A percentile compares a stretch with the other conserved stretches of the same genome.
phyloP scores from a whole-genome alignment of 2,113 vertebrate species.

The Ophiodon elongatus region DNA sequence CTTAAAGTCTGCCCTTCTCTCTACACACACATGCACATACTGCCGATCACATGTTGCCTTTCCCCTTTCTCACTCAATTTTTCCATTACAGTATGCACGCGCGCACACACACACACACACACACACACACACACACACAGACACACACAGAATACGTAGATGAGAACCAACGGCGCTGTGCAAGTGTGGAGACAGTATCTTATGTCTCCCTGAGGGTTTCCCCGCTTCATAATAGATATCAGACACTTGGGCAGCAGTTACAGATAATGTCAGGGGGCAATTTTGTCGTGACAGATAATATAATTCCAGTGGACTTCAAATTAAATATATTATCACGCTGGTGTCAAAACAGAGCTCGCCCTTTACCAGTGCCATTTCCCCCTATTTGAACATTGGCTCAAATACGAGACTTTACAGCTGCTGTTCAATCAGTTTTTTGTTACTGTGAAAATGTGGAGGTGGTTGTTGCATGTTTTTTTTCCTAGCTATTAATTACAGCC shows the following conservation, averaged over 20 bases:
- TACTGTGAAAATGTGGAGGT: background rate
- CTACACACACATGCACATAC: background rate
- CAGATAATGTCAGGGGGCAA: conserved; percentile 61
- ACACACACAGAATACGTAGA: conserved; percentile 26
- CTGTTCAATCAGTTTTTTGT: background rate
- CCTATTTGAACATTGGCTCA: background rate
- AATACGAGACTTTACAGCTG: background rate
- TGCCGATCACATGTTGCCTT: background rate
- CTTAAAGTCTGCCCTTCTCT: background rate
- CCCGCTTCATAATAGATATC: conserved; percentile 57
- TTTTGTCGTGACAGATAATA: conserved; percentile 53
- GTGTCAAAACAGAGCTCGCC: conserved; percentile 42
- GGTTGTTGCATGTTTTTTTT: background rate
- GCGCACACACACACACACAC: conserved; percentile 28
- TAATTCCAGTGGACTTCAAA: conserved; percentile 34
- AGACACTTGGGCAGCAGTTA: conserved; percentile 52
- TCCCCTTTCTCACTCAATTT: background rate
- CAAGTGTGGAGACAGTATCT: conserved; percentile 41
- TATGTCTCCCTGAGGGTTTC: conserved; percentile 58
- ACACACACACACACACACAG: conserved; percentile 11
- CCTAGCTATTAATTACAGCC: background rate
- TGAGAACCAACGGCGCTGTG: conserved; percentile 2
- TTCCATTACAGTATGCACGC: background rate
- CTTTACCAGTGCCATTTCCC: background rate
- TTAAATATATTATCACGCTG: conserved; percentile 36